Base-by-base conservation (phyloP, 2,888 invertebrate genomes). In the Ischnura elegans region DNA sequence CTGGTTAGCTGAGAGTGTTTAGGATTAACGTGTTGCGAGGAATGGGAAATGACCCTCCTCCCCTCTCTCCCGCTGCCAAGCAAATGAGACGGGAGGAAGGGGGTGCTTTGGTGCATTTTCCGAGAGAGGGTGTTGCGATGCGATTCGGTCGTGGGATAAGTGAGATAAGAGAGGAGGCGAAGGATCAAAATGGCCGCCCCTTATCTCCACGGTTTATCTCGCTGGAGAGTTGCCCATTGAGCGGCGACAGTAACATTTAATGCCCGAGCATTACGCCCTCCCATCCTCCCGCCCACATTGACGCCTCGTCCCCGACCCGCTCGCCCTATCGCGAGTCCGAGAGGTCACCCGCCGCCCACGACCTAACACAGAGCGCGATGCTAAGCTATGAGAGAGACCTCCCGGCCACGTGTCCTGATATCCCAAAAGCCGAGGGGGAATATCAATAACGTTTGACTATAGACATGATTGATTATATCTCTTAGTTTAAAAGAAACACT, bases 171-270 rank as follows among this genome's bases (percentile, higher is more conserved):
- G 90, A 36, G 36, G 25, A 36, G 36, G 29, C 76, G 61, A 90
- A 61, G 90, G 43, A 61, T 66, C 55, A 66, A 43, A 90, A 90
- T 90, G 90, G 61, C 90, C 61, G 42, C 25, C 90, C 90, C 66
- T 90, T 90, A 90, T 90, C 90, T 90, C 90, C 43, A 66, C 90
- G 61, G 90, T 61, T 61, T 90, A 90, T 90, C 90, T 90, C 90
- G 61, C 43, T 90, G 90, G 90, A 90, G 90, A 66, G 90, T n/a
- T 61, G 43, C 90, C 76, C 51, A 66, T 90, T 43, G 66, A 90
- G 90, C n/a, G 90, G 90, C 51, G 61, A 90, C 43, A 61, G 42
- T 90, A 90, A 90, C 90, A 90, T 90, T 90, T 90, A 90, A 90
- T 90, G 90, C 90, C 90, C 90, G 21, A 43, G 61, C 90, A 90